phyloP scores from a whole-genome alignment of 2,888 invertebrate species.

The Empis livida region DNA sequence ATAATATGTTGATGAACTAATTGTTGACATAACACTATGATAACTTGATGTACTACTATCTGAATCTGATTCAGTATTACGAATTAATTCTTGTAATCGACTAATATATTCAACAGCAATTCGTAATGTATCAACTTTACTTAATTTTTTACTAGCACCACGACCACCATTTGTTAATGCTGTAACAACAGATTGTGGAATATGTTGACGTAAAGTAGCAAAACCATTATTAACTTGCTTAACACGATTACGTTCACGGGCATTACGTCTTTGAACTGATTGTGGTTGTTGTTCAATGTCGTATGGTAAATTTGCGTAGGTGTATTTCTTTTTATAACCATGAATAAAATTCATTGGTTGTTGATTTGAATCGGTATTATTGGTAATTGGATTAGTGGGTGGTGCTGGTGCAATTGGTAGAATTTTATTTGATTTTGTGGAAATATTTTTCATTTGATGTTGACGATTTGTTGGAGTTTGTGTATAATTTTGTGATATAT shows the following conservation, averaged over 20 bases:
- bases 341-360: not conserved
- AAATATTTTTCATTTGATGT: slow-evolving; percentile 24
- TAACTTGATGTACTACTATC: slow-evolving; percentile 34
- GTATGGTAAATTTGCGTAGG: slow-evolving; percentile 56
- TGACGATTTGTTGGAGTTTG: slow-evolving; percentile 15
- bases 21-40: slow-evolving; percentile 14
- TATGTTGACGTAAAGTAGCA: slow-evolving; percentile 77
- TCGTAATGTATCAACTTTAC: slow-evolving; percentile 78
- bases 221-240: slow-evolving; percentile 93
- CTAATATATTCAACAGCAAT: slow-evolving; percentile 85
- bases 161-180: slow-evolving; percentile 54
- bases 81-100: slow-evolving; percentile 50
- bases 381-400: slow-evolving; percentile 4
- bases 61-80: slow-evolving; percentile 33
- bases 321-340: slow-evolving; percentile 57
- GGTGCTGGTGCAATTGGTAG: slow-evolving; percentile 47
- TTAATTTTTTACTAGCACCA: slow-evolving; percentile 68
- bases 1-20: slow-evolving; percentile 12
- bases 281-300: slow-evolving; percentile 55
- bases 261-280: slow-evolving; percentile 81
- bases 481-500: slow-evolving; percentile 7
- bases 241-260: slow-evolving; percentile 85
- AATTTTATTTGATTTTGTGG: slow-evolving; percentile 18
- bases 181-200: slow-evolving; percentile 66
- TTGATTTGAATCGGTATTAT: slow-evolving; percentile 5